Evolutionary conservation across 53 echinoderm and acorn worm genomes (phyloP).

Genomic region (Apostichopus leukothele): DNA sequence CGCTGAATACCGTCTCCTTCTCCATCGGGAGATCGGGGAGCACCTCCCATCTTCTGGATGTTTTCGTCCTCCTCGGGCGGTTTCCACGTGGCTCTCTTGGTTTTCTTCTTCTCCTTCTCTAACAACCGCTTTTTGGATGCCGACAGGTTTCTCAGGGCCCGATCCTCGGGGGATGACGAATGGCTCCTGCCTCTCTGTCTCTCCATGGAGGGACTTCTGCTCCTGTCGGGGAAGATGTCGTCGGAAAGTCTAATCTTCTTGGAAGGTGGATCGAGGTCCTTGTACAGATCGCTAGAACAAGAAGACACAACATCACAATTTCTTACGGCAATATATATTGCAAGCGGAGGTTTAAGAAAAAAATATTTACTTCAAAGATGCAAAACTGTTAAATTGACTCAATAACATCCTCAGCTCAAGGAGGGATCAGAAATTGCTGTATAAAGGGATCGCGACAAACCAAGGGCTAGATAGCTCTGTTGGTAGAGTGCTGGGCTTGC

Average conservation of each 20-base stretch:
- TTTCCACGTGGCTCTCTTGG: slow-evolving; percentile 78
- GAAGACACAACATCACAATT: too few relatives aligned
- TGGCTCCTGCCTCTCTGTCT: slow-evolving; percentile 11
- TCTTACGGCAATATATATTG: too few relatives aligned
- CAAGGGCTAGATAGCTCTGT: too few relatives aligned
- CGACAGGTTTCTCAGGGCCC: neutral
- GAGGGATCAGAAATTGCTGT: too few relatives aligned
- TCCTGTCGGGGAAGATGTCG: slow-evolving; percentile 18
- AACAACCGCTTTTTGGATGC: slow-evolving; percentile 18
- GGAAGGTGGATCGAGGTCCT: slow-evolving; percentile 30
- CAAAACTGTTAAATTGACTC: too few relatives aligned
- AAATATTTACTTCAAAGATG: too few relatives aligned
- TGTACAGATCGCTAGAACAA: slow-evolving; percentile 11
- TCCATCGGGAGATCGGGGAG: neutral
- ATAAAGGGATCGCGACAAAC: too few relatives aligned
- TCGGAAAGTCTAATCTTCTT: neutral
- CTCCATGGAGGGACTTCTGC: neutral
- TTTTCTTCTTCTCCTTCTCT: slow-evolving; percentile 55
- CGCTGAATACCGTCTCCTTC: neutral
- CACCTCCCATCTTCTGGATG: neutral
- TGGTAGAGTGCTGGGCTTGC: too few relatives aligned
- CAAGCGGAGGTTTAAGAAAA: too few relatives aligned
- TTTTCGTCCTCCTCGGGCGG: slow-evolving; percentile 83
- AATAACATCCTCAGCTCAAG: too few relatives aligned
- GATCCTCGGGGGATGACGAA: neutral